A percentile compares a stretch with the other conserved stretches of the same genome.
Evolutionary conservation across 2,888 invertebrate genomes (phyloP).

Genomic region (Gryllus longicercus): DNA sequence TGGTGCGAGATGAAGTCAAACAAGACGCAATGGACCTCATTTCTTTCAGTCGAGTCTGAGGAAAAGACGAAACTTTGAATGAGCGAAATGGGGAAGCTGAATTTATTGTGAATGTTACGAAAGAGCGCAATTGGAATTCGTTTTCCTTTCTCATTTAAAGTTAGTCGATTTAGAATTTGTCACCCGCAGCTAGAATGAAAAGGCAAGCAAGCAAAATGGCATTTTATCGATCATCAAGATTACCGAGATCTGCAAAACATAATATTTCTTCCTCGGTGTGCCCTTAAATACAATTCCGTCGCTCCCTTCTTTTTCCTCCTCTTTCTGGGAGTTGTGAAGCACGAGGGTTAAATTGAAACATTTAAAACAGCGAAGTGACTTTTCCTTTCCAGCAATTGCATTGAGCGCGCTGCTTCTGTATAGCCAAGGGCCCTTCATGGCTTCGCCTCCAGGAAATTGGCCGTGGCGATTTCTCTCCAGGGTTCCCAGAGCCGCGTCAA

Average conservation of each 20-base stretch:
- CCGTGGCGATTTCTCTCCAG: not conserved
- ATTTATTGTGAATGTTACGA: not conserved
- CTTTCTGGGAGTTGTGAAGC: not conserved
- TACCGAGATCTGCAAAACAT: not conserved
- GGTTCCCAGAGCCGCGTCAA: not conserved
- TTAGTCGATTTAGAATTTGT: not conserved
- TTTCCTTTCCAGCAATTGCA: not conserved
- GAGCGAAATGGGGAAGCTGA: not conserved
- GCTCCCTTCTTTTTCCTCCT: not conserved
- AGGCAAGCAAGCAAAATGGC: not conserved
- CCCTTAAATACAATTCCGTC: not conserved
- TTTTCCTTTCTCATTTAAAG: slow-evolving; percentile 17
- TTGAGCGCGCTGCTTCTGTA: not conserved
- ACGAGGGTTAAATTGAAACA: not conserved
- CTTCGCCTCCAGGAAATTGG: not conserved
- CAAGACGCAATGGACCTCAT: too few species aligned
- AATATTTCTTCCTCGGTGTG: not conserved
- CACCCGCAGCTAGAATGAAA: slow-evolving; percentile 1
- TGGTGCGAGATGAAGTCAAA: too few species aligned
- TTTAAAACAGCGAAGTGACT: slow-evolving; percentile 9
- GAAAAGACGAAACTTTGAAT: not conserved
- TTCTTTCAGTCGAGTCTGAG: not conserved
- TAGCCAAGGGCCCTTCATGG: not conserved
- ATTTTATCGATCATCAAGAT: not conserved
- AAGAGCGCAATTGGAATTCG: not conserved